Base-by-base conservation (phyloP, 2,888 invertebrate genomes). In the Lochmaea crataegi region DNA sequence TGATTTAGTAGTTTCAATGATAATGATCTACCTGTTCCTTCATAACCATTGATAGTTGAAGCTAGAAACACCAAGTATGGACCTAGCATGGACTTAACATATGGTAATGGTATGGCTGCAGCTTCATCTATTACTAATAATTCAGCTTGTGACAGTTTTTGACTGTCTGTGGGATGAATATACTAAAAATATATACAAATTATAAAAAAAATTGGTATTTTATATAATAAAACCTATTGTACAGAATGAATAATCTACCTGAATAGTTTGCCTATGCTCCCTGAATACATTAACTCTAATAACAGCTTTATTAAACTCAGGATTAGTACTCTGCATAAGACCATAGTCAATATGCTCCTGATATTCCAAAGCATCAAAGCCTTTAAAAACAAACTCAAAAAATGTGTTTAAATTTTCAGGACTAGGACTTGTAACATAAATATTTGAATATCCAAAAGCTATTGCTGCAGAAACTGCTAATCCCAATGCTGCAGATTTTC, bases 371-470 rank as follows among this genome's bases (percentile, higher is more conserved):
- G 94, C 95, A 86, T 99, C 97, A 82, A 98, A 94, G 0, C 97
- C 97, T 89, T 98, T 98, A 70, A 98, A 92, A 3, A 98, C 90
- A 86, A 99, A 99, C 85, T 99, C 96, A 87, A 99, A 99, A 11
- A 99, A 89, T 0, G 99, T 99, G 75, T 95, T 96, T 84, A 99
- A 90, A 88, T 99, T 99, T 87, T 99, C 99, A 0, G 99, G 99
- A 85, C 96, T 96, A 0, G 99, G 99, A 68, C 98, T 97, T 0
- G 99, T 98, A 51, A 99, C 97, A 88, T 97, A 99, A 75, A 98
- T 94, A 85, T 97, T 98, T 53, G 96, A 95, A 83, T 90, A 90
- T 32, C 94, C 92, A 81, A 94, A 93, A 0, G 95, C 93, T 2
- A 96, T 90, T 0, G 96, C 94, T 0, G 94, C 95, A 10, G 96